A percentile compares a stretch with the other conserved stretches of the same genome.
These are phyloP conservation scores for Nannoperca australis DNA, from an alignment of 2,797 vertebrate species.

Conservation along the genomic window DNA sequence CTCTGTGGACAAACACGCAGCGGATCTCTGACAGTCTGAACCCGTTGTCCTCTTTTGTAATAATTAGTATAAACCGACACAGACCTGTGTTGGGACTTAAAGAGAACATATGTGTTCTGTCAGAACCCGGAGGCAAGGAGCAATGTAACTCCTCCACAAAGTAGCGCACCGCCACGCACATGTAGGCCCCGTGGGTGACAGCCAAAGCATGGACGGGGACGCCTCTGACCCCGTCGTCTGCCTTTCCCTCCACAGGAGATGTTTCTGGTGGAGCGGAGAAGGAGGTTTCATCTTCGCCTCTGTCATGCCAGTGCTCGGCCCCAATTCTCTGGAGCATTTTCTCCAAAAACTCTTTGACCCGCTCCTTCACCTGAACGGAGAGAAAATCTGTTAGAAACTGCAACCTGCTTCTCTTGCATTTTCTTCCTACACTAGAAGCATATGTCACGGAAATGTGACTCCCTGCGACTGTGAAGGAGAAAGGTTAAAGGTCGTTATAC, in stretches of 20 bases:
- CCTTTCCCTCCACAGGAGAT: conserved; percentile 46
- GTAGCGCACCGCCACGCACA: conserved; percentile 87
- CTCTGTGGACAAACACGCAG: conserved; percentile 91
- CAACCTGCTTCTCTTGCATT: not conserved
- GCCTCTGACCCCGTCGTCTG: conserved; percentile 48
- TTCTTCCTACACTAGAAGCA: not conserved
- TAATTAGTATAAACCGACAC: conserved; percentile 87
- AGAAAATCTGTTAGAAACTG: conserved; percentile 13
- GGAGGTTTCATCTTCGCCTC: conserved; percentile 35
- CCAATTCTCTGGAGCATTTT: conserved; percentile 86
- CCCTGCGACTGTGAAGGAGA: not conserved
- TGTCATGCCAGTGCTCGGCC: conserved; percentile 69
- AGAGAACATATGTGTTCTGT: conserved; percentile 83
- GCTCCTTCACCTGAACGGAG: conserved; percentile 87
- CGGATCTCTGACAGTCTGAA: conserved; percentile 73
- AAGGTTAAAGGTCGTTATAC: conserved; percentile 16
- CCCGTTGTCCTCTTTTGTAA: conserved; percentile 66
- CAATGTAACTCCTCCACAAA: conserved; percentile 91
- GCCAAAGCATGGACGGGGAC: conserved; percentile 87
- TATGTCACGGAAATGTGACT: not conserved
- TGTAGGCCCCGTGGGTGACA: conserved; percentile 93
- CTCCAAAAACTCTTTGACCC: conserved; percentile 88
- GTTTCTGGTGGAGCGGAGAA: conserved; percentile 35
- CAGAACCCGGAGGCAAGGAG: conserved; percentile 78
- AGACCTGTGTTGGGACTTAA: conserved; percentile 94